Base-by-base conservation (phyloP, 2,113 vertebrate species). In the Stegastes partitus region DNA sequence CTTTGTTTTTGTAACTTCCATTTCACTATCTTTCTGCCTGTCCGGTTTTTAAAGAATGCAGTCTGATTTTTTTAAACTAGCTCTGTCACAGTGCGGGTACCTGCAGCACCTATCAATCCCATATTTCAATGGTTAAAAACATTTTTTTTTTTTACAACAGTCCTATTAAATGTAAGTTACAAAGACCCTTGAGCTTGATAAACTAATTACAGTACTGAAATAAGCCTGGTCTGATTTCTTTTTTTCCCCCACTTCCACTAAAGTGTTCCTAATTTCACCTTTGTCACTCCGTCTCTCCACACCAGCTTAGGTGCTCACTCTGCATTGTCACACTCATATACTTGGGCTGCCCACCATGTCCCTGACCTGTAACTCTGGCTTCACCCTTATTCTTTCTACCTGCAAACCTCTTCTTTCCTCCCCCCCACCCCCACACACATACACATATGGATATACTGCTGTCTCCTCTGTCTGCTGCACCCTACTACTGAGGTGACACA, bases 301-400 rank as follows among this genome's bases (percentile, higher is more conserved):
- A 7, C 77, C 61, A 79, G 73, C 37, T 68, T 26, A 79, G 64
- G 42, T 68, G 89, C 89, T 86, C 81, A 86, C 49, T 68, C 49
- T 70, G 84, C 82, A 79, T 25, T 11, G 51, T 73, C 15, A 63
- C 14, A 82, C 74, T 63, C 66, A 77, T 71, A 63, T 14, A 65
- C 55, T 42, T 54, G 37, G 76, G 77, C 59, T 63, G 53, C 28
- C 11, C 10, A 11, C 28, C 23, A n/a, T 62, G 16, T 16, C 50
- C 31, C 49, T 50, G 12, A 72, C 37, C 45, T 81, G 53, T 59
- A 21, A 62, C 7, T 77, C 31, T 59, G n/a, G 4, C 10, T 77
- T 62, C 26, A 34, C 14, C 16, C 9, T 21, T 2, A 51, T 49
- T 37, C 6, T 28, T 59, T 69, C 6, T 53, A 37, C 49, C 51